Percentiles rank a stretch among this genome's conserved stretches.
phyloP scores from a whole-genome alignment of 2,797 vertebrate species.

The Myoxocephalus aenaeus region DNA sequence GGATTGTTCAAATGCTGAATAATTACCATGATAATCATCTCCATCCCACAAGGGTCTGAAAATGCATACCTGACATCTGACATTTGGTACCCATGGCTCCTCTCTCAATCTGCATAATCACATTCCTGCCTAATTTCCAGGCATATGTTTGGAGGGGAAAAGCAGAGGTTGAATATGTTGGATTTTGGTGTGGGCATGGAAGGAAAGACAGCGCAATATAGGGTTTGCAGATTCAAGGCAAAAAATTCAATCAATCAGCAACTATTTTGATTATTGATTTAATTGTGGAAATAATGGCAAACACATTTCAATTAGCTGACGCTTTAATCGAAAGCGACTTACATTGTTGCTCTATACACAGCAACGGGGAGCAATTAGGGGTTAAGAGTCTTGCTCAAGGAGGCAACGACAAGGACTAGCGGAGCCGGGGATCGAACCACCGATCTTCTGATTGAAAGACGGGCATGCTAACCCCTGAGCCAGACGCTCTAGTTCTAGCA shows the following conservation, averaged over 20 bases:
- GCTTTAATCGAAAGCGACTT: too few relatives aligned
- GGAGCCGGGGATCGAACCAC: too few relatives aligned
- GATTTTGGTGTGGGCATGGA: conserved; percentile 44
- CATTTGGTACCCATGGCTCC: conserved; percentile 82
- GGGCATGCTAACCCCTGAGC: too few relatives aligned
- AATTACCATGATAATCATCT: conserved; percentile 87
- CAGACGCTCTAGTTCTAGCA: not conserved
- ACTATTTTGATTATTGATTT: conserved; percentile 6
- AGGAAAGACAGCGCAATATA: conserved; percentile 27
- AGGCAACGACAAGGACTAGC: too few relatives aligned
- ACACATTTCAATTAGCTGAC: too few relatives aligned
- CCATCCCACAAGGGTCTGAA: conserved; percentile 78
- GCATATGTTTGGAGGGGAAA: conserved; percentile 63
- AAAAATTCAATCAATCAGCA: not conserved
- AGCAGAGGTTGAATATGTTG: conserved; percentile 56
- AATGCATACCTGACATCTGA: conserved; percentile 85
- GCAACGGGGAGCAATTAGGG: too few relatives aligned
- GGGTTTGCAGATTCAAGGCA: not conserved
- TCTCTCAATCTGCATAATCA: conserved; percentile 83
- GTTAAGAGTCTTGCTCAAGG: too few relatives aligned
- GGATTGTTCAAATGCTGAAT: conserved; percentile 83
- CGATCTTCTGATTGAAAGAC: too few relatives aligned
- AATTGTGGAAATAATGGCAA: not conserved
- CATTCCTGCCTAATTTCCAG: conserved; percentile 79
- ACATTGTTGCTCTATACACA: too few relatives aligned